These are phyloP conservation scores for Alosa sapidissima DNA, from an alignment of 2,797 vertebrate species.

Conservation along the genomic window DNA sequence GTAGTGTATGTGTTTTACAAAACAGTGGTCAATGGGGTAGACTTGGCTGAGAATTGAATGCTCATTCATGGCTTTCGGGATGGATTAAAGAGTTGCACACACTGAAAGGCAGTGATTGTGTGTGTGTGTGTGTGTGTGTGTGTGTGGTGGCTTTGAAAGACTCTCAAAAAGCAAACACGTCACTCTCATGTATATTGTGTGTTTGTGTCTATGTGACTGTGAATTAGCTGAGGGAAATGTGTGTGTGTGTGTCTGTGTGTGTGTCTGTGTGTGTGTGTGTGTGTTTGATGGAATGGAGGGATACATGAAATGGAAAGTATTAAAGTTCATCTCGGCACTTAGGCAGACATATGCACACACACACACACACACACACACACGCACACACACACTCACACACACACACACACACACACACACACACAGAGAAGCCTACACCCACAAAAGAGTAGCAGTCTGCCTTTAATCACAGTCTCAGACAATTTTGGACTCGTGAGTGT, in stretches of 20 bases:
- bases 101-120: background rate
- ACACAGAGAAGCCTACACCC: no score
- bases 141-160: background rate
- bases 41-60: slow-evolving; percentile 46
- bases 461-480: no score
- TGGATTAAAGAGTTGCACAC: slow-evolving; percentile 64
- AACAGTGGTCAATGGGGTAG: slow-evolving; percentile 52
- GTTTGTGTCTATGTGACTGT: slow-evolving; percentile 56
- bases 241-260: slow-evolving; percentile 40
- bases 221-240: slow-evolving; percentile 63
- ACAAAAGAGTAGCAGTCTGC: no score
- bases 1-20: slow-evolving; percentile 54
- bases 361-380: no score
- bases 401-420: no score
- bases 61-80: slow-evolving; percentile 54
- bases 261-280: slow-evolving; percentile 62
- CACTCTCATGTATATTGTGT: background rate
- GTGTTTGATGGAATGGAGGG: no score
- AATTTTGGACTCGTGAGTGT: no score
- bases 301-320: no score
- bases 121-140: slow-evolving; percentile 10
- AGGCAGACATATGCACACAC: no score
- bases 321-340: no score
- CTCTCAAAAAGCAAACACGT: no score
- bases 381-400: no score